phyloP scores from a whole-genome alignment of 2,888 invertebrate genomes.

The Galeruca laticollis region DNA sequence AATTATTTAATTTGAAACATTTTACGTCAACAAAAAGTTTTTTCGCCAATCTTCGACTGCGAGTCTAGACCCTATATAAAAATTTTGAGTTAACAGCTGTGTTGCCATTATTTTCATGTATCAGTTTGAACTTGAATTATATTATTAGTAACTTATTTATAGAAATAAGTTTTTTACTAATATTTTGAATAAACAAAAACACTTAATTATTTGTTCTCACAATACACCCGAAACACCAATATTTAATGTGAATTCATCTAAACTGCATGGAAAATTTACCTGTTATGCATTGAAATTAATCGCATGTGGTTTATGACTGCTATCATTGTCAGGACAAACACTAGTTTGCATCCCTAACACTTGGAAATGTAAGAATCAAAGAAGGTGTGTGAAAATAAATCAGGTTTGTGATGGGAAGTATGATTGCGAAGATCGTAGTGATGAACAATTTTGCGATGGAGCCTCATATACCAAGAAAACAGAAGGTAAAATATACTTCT shows the following conservation, averaged over 20 bases:
- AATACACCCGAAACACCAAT: not conserved
- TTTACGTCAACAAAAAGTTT: too few relatives aligned
- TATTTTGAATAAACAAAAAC: too few relatives aligned
- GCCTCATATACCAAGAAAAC: slow-evolving; percentile 40
- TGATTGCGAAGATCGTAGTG: slow-evolving; percentile 71
- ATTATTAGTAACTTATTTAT: too few relatives aligned
- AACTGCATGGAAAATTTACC: not conserved
- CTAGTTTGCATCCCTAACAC: slow-evolving; percentile 67
- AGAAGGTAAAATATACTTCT: slow-evolving; percentile 45
- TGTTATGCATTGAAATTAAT: slow-evolving; percentile 1
- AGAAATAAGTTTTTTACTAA: too few relatives aligned
- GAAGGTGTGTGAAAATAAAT: slow-evolving; percentile 67
- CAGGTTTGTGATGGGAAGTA: slow-evolving; percentile 69
- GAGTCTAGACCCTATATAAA: too few relatives aligned
- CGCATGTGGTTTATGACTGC: slow-evolving; percentile 29
- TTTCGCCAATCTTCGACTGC: too few relatives aligned
- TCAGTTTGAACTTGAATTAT: too few relatives aligned
- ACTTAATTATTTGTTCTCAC: not conserved
- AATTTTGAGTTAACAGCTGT: too few relatives aligned
- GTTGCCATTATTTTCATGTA: too few relatives aligned
- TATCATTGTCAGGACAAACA: slow-evolving; percentile 39
- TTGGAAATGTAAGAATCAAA: slow-evolving; percentile 70
- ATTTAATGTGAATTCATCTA: not conserved
- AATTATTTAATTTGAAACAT: too few relatives aligned
- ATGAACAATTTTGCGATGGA: slow-evolving; percentile 64